Evolutionary conservation across 2,113 vertebrate species (phyloP).

Genomic region (Talpa occidentalis): DNA sequence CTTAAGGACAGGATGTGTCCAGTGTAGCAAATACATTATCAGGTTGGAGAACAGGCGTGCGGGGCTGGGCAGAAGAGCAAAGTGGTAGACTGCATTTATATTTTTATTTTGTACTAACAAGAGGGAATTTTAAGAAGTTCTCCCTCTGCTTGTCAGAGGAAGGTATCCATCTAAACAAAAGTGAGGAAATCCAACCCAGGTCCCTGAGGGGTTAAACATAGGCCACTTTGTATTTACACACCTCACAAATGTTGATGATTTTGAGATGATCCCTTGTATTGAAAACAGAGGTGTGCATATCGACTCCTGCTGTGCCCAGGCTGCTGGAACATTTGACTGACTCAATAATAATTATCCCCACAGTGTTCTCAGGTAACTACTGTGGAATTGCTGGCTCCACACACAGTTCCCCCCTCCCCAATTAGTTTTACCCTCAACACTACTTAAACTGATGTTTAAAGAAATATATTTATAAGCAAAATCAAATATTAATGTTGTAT

Average conservation of each 20-base stretch:
- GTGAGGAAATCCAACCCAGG: background rate
- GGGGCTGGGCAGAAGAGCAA: background rate
- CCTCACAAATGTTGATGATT: conserved; percentile 52
- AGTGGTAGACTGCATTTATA: background rate
- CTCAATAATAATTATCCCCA: conserved; percentile 69
- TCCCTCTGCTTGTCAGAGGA: background rate
- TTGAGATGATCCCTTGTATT: conserved; percentile 71
- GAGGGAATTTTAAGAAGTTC: conserved; percentile 26
- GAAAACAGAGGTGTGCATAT: conserved; percentile 65
- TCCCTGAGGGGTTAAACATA: background rate
- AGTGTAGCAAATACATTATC: background rate
- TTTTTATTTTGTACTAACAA: background rate
- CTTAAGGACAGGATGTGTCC: background rate
- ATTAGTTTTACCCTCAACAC: conserved; percentile 55
- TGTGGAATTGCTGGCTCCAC: conserved; percentile 49
- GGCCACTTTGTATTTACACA: background rate
- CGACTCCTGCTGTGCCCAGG: conserved; percentile 62
- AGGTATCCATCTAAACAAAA: background rate
- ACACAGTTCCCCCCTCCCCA: background rate
- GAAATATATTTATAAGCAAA: conserved; percentile 41
- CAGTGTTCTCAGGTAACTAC: conserved; percentile 55
- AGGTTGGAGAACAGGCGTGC: too few species aligned
- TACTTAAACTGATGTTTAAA: conserved; percentile 61
- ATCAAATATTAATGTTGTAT: conserved; percentile 18
- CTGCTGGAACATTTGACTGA: conserved; percentile 70